Conservation (phyloP, 23 tunicate genomes). For the Ciona savignyi region DNA sequence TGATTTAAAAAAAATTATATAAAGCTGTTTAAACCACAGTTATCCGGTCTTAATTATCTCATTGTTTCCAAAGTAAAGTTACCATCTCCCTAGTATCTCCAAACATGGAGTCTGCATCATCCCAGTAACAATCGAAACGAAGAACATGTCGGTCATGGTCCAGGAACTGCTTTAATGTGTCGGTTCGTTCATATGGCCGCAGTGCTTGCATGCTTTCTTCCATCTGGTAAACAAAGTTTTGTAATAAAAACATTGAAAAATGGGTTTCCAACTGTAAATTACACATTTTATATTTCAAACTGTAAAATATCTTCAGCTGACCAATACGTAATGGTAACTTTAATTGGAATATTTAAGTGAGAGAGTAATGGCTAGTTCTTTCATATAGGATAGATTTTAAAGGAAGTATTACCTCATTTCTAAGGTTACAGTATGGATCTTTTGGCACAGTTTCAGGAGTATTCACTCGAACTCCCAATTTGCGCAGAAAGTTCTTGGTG, state of each 20-base stretch:
- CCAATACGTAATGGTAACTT: too few species aligned
- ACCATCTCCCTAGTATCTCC: conserved; percentile 95
- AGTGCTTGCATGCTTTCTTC: conserved; percentile 87
- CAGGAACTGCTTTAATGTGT: conserved; percentile 90
- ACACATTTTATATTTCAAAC: too few species aligned
- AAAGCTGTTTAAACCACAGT: too few species aligned
- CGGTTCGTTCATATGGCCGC: conserved; percentile 92
- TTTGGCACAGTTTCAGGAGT: conserved; percentile 50
- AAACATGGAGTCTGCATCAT: conserved; percentile 90
- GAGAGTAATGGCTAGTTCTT: neutral
- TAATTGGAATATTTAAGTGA: neutral
- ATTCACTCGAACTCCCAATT: conserved; percentile 69
- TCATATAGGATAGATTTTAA: neutral
- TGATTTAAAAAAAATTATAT: too few species aligned
- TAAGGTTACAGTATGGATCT: conserved; percentile 57
- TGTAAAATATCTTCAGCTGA: too few species aligned
- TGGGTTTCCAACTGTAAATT: too few species aligned
- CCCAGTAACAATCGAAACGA: conserved; percentile 93
- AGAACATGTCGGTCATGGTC: conserved; percentile 90
- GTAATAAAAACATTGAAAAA: too few species aligned
- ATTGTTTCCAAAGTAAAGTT: too few species aligned
- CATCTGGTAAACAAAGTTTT: conserved; percentile 50
- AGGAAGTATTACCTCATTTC: conserved; percentile 49
- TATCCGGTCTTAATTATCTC: too few species aligned
- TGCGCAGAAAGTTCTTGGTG: conserved; percentile 83